phyloP scores from a whole-genome alignment of 2,113 vertebrate species.

The Arenaria interpres region DNA sequence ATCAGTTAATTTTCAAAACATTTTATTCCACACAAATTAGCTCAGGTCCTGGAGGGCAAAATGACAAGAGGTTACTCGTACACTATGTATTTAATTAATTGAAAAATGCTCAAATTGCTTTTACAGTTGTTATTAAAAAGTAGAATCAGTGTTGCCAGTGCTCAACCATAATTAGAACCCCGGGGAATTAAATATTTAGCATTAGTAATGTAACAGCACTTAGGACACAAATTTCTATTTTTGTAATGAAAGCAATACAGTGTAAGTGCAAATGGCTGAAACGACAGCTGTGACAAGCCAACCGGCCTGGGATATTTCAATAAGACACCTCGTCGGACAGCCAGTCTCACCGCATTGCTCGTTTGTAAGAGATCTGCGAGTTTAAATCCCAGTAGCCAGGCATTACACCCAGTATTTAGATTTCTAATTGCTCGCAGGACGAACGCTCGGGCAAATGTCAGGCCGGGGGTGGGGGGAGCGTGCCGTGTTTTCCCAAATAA shows the following conservation, averaged over 20 bases:
- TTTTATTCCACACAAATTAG: conserved; percentile 99
- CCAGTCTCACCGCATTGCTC: conserved; percentile 88
- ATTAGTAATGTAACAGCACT: conserved; percentile 99
- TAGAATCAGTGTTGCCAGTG: conserved; percentile 96
- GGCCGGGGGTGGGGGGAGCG: conserved; percentile 27
- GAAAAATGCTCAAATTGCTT: conserved; percentile 99
- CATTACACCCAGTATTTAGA: conserved; percentile 95
- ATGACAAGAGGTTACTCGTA: conserved; percentile 99
- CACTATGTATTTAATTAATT: conserved; percentile 99
- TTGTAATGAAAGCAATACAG: conserved; percentile 96
- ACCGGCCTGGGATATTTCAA: conserved; percentile 92
- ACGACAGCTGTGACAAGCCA: conserved; percentile 96
- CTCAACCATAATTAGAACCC: conserved; percentile 99
- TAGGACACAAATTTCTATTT: conserved; percentile 99
- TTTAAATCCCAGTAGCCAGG: conserved; percentile 88
- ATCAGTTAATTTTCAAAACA: conserved; percentile 86
- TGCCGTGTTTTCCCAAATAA: conserved; percentile 51
- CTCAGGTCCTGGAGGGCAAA: conserved; percentile 97
- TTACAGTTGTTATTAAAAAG: conserved; percentile 99
- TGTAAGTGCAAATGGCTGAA: conserved; percentile 88
- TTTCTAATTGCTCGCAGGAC: conserved; percentile 93
- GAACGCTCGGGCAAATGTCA: conserved; percentile 75
- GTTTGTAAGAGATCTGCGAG: conserved; percentile 92
- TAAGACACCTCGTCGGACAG: conserved; percentile 91
- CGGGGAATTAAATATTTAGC: conserved; percentile 99